Evolutionary conservation across 2,113 vertebrate species (phyloP), one percentile per base, ranked within the genome.

Genomic region (Rostratula benghalensis): DNA sequence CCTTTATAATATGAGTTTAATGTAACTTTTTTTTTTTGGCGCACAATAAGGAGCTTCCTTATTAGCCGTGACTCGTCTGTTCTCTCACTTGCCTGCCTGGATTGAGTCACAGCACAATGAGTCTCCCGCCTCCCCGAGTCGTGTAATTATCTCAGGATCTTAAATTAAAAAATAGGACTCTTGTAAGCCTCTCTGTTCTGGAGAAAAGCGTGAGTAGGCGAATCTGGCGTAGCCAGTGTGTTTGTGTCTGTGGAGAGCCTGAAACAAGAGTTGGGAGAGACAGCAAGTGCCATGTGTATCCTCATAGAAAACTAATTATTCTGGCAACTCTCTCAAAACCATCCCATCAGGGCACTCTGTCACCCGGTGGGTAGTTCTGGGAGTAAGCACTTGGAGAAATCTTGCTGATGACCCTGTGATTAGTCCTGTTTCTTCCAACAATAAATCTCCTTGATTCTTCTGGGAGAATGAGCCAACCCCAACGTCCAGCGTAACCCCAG

Each of bases 71-170:
- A 27, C n/a, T 90, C 39, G 33, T 71, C 86, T 65, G 1, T 61
- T 60, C 68, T 83, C 89, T 80, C 57, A 7, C 50, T 69, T 21
- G 43, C 70, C 90, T 69, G 87, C 79, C 83, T n/a, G 51, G 76
- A 51, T 7, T 89, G 91, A 96, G 88, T 93, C 88, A 86, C 56
- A 24, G 73, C 64, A 87, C 92, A 80, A 93, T 25, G 87, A 89
- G 80, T 53, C 88, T 96, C 91, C 51, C 65, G 70, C 87, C 80
- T 94, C 84, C 83, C 21, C 10, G 75, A 74, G 84, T 56, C 80
- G 11, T 21, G 65, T 43, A 50, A 80, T 94, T 83, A 94, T 83
- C 88, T 89, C 88, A 71, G 76, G 35, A 86, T 80, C 88, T 86
- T 48, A 56, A 86, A 79, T 91, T 78, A 70, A 91, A 92, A 84